These are phyloP conservation scores for Sturnira hondurensis DNA, from an alignment of 2,113 vertebrate genomes.

Conservation along the genomic window DNA sequence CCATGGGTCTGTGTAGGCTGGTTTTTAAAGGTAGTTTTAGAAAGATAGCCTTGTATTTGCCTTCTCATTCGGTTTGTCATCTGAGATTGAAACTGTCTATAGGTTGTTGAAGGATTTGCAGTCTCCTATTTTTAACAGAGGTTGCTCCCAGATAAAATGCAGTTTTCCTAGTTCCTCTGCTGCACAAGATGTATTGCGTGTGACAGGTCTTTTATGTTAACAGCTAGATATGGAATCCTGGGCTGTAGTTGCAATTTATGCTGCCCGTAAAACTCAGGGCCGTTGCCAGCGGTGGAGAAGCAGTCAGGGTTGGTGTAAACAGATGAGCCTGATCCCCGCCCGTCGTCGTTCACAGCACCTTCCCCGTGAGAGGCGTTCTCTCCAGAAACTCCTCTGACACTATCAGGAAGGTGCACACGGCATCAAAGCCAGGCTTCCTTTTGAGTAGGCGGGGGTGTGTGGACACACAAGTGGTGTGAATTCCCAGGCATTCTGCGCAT, in stretches of 20 bases:
- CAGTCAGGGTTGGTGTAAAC: conserved; percentile 54
- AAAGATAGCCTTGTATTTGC: conserved; percentile 24
- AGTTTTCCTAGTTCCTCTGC: conserved; percentile 41
- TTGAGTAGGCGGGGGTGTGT: not conserved
- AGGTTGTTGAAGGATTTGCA: conserved; percentile 22
- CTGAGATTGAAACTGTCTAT: conserved; percentile 30
- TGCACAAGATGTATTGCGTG: conserved; percentile 51
- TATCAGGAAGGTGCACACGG: not conserved
- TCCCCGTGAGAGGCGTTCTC: conserved; percentile 9
- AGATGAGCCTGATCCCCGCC: conserved; percentile 60
- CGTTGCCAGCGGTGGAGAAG: conserved; percentile 51
- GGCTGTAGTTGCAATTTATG: conserved; percentile 35
- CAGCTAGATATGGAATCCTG: conserved; percentile 41
- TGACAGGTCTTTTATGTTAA: conserved; percentile 67
- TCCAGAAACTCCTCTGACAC: conserved; percentile 15
- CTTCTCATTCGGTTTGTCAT: conserved; percentile 50
- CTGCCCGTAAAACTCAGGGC: conserved; percentile 50
- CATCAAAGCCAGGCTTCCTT: not conserved
- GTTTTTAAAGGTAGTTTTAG: not conserved
- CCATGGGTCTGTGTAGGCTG: not conserved
- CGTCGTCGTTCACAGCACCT: conserved; percentile 45
- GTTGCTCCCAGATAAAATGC: conserved; percentile 53
- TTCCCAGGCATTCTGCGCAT: not conserved
- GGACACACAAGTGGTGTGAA: not conserved
- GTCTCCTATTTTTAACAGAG: conserved; percentile 51